Conservation (phyloP, 2,888 invertebrate species). For the Zelleria hepariella region DNA sequence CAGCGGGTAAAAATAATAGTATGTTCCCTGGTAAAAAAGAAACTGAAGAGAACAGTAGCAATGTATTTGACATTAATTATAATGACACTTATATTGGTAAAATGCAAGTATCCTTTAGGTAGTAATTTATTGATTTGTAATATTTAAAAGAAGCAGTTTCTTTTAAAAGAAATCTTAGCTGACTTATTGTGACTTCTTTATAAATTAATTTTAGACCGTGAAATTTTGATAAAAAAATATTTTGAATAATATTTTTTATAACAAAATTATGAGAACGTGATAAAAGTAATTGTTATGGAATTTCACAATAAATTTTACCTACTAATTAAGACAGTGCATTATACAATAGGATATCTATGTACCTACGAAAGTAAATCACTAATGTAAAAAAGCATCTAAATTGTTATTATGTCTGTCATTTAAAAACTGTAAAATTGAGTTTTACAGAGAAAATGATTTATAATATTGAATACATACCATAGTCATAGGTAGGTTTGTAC, state of each 20-base stretch:
- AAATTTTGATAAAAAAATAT: not conserved
- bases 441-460: not conserved
- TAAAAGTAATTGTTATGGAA: not conserved
- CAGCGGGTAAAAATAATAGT: too few species aligned
- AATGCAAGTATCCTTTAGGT: not conserved
- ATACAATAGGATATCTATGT: not conserved
- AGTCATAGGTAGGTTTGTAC: not conserved
- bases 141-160: not conserved
- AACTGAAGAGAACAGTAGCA: not conserved
- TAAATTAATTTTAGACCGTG: not conserved
- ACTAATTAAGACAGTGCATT: not conserved
- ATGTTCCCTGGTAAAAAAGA: not conserved
- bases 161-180: not conserved
- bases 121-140: not conserved
- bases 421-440: not conserved
- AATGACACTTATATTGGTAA: not conserved
- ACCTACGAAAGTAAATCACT: not conserved
- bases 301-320: not conserved
- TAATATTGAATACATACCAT: not conserved
- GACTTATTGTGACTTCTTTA: too few species aligned
- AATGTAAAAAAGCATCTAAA: too few species aligned
- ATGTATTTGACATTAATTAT: not conserved
- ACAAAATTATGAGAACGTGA: not conserved
- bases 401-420: not conserved
- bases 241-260: not conserved